A percentile compares a stretch with the other conserved stretches of the same genome.
Evolutionary conservation across 2,797 vertebrate species (phyloP).

Genomic region (Schizopygopsis pylzovi): DNA sequence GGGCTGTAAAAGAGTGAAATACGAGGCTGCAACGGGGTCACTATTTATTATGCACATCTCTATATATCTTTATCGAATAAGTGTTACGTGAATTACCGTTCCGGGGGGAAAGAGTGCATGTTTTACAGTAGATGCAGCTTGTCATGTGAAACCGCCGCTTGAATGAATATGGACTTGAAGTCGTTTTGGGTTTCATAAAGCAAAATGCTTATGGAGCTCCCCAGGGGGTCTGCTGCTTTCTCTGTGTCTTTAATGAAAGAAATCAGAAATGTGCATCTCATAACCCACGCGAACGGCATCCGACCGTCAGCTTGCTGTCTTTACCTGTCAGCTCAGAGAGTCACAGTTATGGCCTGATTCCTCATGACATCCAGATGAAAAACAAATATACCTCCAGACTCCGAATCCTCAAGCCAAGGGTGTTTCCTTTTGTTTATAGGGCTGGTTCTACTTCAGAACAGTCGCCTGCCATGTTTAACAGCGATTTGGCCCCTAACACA

Average conservation of each 20-base stretch:
- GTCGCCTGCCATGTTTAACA: slow-evolving; percentile 5
- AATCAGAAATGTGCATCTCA: slow-evolving; percentile 61
- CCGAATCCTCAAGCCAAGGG: slow-evolving; percentile 7
- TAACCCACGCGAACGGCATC: slow-evolving; percentile 30
- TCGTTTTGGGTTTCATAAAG: slow-evolving; percentile 69
- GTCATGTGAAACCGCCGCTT: background rate
- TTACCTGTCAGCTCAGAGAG: slow-evolving; percentile 65
- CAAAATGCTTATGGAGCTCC: slow-evolving; percentile 54
- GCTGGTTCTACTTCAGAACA: slow-evolving; percentile 31
- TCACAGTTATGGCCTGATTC: slow-evolving; percentile 64
- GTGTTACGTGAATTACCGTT: slow-evolving; percentile 67
- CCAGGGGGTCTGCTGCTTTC: slow-evolving; percentile 43
- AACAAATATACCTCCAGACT: slow-evolving; percentile 44
- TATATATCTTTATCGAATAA: slow-evolving; percentile 80
- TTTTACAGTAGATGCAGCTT: slow-evolving; percentile 14
- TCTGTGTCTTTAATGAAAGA: slow-evolving; percentile 66
- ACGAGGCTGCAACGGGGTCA: slow-evolving; percentile 72
- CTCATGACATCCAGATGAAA: slow-evolving; percentile 61
- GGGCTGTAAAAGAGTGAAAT: slow-evolving; percentile 68
- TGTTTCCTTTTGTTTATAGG: background rate
- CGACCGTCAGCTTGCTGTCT: slow-evolving; percentile 41
- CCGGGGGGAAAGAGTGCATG: slow-evolving; percentile 56
- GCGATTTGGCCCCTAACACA: background rate
- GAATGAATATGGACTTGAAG: slow-evolving; percentile 48
- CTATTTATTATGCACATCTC: slow-evolving; percentile 79